These are phyloP conservation scores for Anastrepha obliqua DNA, from an alignment of 1,140 invertebrate species.

Conservation along the genomic window DNA sequence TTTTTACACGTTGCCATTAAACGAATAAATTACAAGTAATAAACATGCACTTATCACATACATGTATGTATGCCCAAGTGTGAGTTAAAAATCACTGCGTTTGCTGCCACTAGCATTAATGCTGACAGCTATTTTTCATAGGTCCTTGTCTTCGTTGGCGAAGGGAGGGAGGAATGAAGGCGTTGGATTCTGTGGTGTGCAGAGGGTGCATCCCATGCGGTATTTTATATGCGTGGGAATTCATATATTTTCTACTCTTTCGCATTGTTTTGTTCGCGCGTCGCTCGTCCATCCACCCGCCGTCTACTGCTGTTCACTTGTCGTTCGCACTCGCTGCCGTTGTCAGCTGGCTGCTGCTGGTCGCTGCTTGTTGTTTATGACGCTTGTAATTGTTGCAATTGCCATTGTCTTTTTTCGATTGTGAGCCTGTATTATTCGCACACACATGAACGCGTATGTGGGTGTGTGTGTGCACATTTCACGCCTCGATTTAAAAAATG, in stretches of 20 bases:
- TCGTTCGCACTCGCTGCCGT: neutral
- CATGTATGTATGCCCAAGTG: neutral
- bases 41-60: conserved; percentile 1
- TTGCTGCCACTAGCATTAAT: neutral
- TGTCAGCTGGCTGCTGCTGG: neutral
- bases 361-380: neutral
- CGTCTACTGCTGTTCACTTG: neutral
- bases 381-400: conserved; percentile 17
- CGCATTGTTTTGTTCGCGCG: neutral
- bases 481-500: conserved; percentile 7
- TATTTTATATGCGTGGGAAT: conserved; percentile 35
- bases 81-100: conserved; percentile 8
- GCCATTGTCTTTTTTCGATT: neutral
- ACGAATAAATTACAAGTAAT: conserved; percentile 16
- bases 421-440: neutral
- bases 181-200: too few relatives aligned
- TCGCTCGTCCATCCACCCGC: neutral
- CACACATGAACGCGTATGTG: neutral
- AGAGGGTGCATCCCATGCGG: neutral
- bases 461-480: neutral
- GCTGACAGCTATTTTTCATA: neutral
- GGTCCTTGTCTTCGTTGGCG: too few relatives aligned
- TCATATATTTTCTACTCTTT: neutral
- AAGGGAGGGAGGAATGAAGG: too few relatives aligned
- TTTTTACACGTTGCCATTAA: conserved; percentile 15